phyloP scores from a whole-genome alignment of 2,797 vertebrate genomes.

The Coregonus ussuriensis region DNA sequence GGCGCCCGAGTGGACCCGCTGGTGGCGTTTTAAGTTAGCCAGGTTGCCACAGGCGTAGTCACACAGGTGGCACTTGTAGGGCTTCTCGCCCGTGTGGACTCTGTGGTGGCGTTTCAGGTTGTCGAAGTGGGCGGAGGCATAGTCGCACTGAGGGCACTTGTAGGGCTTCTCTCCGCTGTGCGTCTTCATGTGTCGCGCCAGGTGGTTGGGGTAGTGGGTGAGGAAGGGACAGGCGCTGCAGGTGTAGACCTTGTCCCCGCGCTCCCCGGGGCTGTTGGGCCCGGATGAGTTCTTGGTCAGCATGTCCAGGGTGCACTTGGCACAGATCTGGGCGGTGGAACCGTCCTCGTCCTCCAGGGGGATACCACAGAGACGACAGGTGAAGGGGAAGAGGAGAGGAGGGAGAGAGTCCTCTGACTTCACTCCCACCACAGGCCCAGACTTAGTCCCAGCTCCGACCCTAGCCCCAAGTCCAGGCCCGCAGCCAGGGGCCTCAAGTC shows the following conservation, averaged over 20 bases:
- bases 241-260: constrained; percentile 87
- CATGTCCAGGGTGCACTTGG: constrained; percentile 88
- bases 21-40: constrained; percentile 95
- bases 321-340: constrained; percentile 83
- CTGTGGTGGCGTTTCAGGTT: constrained; percentile 97
- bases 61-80: constrained; percentile 95
- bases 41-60: constrained; percentile 96
- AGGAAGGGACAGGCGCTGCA: constrained; percentile 92
- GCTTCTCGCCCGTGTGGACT: constrained; percentile 95
- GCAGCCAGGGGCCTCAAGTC: too few species aligned
- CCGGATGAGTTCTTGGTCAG: constrained; percentile 79
- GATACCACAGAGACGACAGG: constrained; percentile 88
- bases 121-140: constrained; percentile 94
- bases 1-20: constrained; percentile 94
- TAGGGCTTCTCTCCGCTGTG: constrained; percentile 98
- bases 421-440: constrained; percentile 28
- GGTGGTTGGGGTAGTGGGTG: constrained; percentile 96
- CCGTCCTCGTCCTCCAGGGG: constrained; percentile 89
- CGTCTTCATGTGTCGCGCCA: constrained; percentile 98
- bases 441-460: too few species aligned
- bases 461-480: too few species aligned
- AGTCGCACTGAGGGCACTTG: constrained; percentile 91
- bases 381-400: constrained; percentile 86
- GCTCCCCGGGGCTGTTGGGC: constrained; percentile 74
- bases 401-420: constrained; percentile 71